A percentile compares a stretch with the other conserved stretches of the same genome.
phyloP scores from a whole-genome alignment of 2,888 invertebrate species.

The Drosophila subquinaria region DNA sequence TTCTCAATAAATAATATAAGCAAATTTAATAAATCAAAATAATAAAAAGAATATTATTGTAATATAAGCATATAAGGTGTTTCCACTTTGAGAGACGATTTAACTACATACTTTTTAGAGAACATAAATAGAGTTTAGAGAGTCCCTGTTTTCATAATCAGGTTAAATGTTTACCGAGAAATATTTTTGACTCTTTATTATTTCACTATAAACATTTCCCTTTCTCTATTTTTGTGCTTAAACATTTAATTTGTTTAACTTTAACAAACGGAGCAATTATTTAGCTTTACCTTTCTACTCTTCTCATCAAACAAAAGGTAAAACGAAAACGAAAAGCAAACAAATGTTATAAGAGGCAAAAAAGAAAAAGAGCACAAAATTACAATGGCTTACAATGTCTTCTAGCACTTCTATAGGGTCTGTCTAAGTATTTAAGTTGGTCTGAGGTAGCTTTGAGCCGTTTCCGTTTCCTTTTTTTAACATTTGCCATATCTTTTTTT shows the following conservation, averaged over 20 bases:
- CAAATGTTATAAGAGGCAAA: conserved; percentile 44
- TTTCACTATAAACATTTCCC: background rate
- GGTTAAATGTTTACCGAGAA: too few relatives aligned
- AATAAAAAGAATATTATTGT: background rate
- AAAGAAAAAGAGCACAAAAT: conserved; percentile 31
- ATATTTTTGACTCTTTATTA: background rate
- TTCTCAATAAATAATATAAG: background rate
- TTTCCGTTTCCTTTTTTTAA: conserved; percentile 18
- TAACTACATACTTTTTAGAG: too few relatives aligned
- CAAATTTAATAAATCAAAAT: background rate
- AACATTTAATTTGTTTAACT: conserved; percentile 63
- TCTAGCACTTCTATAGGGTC: conserved; percentile 1
- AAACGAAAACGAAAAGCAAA: conserved; percentile 22
- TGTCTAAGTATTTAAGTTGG: conserved; percentile 13
- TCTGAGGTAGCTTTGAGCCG: conserved; percentile 6
- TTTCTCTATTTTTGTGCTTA: conserved; percentile 1
- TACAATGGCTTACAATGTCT: conserved; percentile 27
- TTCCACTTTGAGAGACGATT: too few relatives aligned
- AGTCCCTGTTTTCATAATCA: too few relatives aligned
- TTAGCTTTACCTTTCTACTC: conserved; percentile 45
- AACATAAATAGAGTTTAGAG: too few relatives aligned
- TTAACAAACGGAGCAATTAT: conserved; percentile 48
- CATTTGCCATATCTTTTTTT: conserved; percentile 61
- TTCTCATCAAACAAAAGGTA: conserved; percentile 47
- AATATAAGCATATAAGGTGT: too few relatives aligned